Evolutionary conservation across 2,888 invertebrate species (phyloP), one percentile per base, ranked within the genome.

Genomic region (Ophion slaviceki): DNA sequence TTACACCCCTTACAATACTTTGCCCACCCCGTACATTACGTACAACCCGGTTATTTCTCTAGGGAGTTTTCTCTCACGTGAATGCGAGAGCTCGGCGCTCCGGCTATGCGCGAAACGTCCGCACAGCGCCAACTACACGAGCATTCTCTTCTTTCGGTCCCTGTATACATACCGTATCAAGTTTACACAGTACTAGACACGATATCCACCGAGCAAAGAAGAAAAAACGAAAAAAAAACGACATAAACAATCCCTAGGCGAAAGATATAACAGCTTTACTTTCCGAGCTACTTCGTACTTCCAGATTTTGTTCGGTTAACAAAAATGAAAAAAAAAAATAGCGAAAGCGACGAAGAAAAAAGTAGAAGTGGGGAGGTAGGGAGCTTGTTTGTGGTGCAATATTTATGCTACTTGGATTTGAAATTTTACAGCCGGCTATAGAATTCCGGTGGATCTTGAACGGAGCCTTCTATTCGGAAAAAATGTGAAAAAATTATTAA

Each of bases 21-120:
- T 81, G 59, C 64, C 53, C 53, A 53, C 53, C 81, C 91, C 92
- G 91, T 92, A 90, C 92, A 92, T 92, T 92, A 92, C 92, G 92
- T 90, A 91, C 92, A 92, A 90, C 89, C 89, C 88, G 92, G 91
- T 92, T 92, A 92, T 92, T 92, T 92, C 92, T 92, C 92, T 89
- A 90, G 92, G 92, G 92, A 92, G 91, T 91, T 92, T 92, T 91
- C 91, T 91, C 92, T 88, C 92, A 91, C 90, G 92, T 81, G 86
- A 86, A 81, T 80, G 85, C 84, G 76, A 47, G 66, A 53, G 53
- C 80, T 59, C 28, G 57, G 77, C 76, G 77, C 83, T 70, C 68
- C 77, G 68, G 80, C 17, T 83, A 77, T 80, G 78, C 70, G 72
- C 86, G 74, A 84, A 84, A 81, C 77, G 80, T 84, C 85, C 83